Evolutionary conservation across 1,140 invertebrate genomes (phyloP).

Genomic region (Brachionus asplanchnoidis): DNA sequence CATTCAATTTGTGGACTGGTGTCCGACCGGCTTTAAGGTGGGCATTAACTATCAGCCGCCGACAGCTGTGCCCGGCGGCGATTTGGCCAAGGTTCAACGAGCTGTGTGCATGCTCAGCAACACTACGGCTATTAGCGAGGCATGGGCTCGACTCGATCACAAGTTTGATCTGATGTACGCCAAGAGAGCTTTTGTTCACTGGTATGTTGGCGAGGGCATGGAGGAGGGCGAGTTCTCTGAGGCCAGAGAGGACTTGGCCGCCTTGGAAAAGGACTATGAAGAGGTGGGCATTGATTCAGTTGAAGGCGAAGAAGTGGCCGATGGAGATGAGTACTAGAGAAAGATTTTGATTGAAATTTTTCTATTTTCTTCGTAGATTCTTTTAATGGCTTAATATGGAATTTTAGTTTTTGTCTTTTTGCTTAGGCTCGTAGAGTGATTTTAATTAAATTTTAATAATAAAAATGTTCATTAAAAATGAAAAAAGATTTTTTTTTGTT

Average conservation of each 20-base stretch:
- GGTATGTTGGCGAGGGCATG: slow-evolving; percentile 59
- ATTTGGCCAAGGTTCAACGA: slow-evolving; percentile 75
- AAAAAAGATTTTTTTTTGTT: neutral
- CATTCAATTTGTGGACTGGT: slow-evolving; percentile 59
- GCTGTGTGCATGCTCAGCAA: slow-evolving; percentile 76
- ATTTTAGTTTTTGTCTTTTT: neutral
- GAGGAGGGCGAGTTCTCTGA: slow-evolving; percentile 57
- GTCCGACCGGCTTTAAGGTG: slow-evolving; percentile 59
- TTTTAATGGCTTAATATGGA: neutral
- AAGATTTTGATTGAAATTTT: neutral
- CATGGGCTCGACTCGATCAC: slow-evolving; percentile 65
- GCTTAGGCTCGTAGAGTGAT: neutral
- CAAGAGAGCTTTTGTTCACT: slow-evolving; percentile 45
- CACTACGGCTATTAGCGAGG: slow-evolving; percentile 64
- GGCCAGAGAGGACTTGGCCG: slow-evolving; percentile 47
- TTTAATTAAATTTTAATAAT: neutral
- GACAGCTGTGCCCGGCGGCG: slow-evolving; percentile 70
- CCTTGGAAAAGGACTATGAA: slow-evolving; percentile 46
- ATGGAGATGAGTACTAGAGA: slow-evolving; percentile 37
- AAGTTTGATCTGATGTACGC: slow-evolving; percentile 46
- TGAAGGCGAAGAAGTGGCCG: slow-evolving; percentile 2
- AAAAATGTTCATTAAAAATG: neutral
- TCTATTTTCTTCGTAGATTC: neutral
- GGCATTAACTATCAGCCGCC: slow-evolving; percentile 72
- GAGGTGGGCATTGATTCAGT: slow-evolving; percentile 44